A percentile compares a stretch with the other conserved stretches of the same genome.
phyloP scores from a whole-genome alignment of 1,140 invertebrate species.

The Helicoverpa zea region DNA sequence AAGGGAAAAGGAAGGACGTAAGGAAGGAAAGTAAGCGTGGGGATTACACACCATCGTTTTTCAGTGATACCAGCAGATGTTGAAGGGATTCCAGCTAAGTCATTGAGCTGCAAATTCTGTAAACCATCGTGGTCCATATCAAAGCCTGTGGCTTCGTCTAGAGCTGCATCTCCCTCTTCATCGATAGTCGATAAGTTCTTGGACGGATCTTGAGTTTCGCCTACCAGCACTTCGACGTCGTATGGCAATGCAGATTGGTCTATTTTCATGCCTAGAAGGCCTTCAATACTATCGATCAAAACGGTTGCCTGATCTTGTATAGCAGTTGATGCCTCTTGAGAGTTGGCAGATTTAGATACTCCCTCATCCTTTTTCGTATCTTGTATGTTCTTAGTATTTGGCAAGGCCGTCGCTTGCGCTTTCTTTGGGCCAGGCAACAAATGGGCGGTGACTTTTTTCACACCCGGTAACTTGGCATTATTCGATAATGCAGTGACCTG shows the following conservation, averaged over 20 bases:
- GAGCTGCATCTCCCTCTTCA: not conserved
- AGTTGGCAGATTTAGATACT: not conserved
- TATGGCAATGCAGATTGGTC: too few species aligned
- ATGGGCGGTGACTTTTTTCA: too few species aligned
- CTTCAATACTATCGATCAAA: not conserved
- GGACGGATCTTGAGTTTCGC: too few species aligned
- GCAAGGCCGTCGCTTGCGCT: too few species aligned
- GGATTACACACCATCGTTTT: slow-evolving; percentile 2
- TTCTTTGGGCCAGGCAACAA: too few species aligned
- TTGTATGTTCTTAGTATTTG: too few species aligned
- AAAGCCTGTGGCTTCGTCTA: not conserved
- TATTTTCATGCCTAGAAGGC: too few species aligned
- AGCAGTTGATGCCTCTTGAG: too few species aligned
- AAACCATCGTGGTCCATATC: not conserved
- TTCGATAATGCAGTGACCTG: not conserved
- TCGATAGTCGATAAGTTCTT: not conserved
- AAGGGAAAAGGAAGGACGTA: not conserved
- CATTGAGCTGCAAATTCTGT: not conserved
- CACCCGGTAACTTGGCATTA: too few species aligned
- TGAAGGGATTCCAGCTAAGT: not conserved
- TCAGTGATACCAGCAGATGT: not conserved
- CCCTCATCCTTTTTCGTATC: too few species aligned
- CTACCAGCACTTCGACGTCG: too few species aligned
- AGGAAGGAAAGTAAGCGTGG: not conserved
- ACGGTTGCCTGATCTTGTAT: not conserved